Evolutionary conservation across 2,113 vertebrate species (phyloP), one percentile per base, ranked within the genome.

Genomic region (Myxocyprinus asiaticus): DNA sequence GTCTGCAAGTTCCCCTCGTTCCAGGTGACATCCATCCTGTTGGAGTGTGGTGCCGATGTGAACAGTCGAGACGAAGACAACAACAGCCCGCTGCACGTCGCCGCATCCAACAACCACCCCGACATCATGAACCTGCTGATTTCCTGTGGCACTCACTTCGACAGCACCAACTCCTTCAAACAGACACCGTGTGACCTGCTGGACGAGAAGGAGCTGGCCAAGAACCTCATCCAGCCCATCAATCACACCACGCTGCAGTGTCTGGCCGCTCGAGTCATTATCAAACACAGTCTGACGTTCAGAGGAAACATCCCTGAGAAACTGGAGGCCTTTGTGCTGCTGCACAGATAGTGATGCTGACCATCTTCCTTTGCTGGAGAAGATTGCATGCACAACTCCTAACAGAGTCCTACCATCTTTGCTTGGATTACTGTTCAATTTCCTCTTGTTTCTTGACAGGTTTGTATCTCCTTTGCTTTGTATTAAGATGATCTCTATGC

Each of bases 91-190:
- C 91, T 99, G 10, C 98, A 99, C 74, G 94, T 98, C 67, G 97
- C 98, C 42, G 98, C 97, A 63, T 90, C 96, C 82, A 99, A 99
- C 85, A 98, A 98, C 88, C 95, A 99, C 90, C 95, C 97, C 3
- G 98, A 95, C 86, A 98, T 99, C 90, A 99, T 99, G 98, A 98
- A 98, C 92, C 88, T 99, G 86, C 94, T 99, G 79, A 95, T 99
- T 84, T 95, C 96, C 77, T 92, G 95, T 73, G 98, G 98, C 84
- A 94, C 96, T 85, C 98, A 99, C 88, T 99, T 99, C 0, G 98
- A 99, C 93, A 95, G 96, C 90, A 98, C 97, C 87, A 99, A 99
- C 87, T 91, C 89, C 7, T 90, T 90, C 90, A 94, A 96, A 82
- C 95, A 99, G 92, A 98, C 96, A 7, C 95, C 98, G 88, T 96